A percentile compares a stretch with the other conserved stretches of the same genome.
phyloP scores from a whole-genome alignment of 1,140 invertebrate species.

The Kradibia gibbosae region DNA sequence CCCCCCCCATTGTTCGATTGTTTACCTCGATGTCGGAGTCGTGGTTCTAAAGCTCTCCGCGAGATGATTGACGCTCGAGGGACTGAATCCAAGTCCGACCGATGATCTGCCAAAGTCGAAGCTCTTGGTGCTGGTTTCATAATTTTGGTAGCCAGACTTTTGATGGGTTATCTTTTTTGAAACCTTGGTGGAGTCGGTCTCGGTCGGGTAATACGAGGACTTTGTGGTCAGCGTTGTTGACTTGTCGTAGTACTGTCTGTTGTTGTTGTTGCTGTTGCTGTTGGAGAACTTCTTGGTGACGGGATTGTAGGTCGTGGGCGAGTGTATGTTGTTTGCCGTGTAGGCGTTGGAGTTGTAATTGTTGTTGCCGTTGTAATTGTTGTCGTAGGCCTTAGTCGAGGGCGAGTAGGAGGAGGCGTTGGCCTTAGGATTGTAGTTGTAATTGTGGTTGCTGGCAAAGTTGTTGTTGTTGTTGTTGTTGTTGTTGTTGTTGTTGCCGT shows the following conservation, averaged over 20 bases:
- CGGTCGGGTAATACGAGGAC: constrained; percentile 60
- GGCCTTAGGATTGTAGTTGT: constrained; percentile 60
- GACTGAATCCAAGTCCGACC: constrained; percentile 68
- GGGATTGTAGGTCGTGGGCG: constrained; percentile 72
- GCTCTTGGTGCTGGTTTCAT: constrained; percentile 62
- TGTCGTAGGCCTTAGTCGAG: constrained; percentile 61
- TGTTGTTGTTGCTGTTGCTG: too few relatives aligned
- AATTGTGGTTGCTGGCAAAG: constrained; percentile 58
- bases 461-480: constrained; percentile 57
- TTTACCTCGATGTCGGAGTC: constrained; percentile 58
- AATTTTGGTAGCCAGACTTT: constrained; percentile 61
- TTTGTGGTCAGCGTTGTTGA: constrained; percentile 55
- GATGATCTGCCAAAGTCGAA: constrained; percentile 65
- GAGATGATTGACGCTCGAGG: constrained; percentile 69
- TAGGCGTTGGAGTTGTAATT: constrained; percentile 64
- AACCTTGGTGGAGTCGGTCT: constrained; percentile 63
- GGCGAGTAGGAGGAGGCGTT: constrained; percentile 50
- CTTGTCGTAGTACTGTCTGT: constrained; percentile 55
- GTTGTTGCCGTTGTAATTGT: constrained; percentile 62
- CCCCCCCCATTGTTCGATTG: too few relatives aligned
- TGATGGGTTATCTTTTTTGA: constrained; percentile 65
- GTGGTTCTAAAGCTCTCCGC: constrained; percentile 67
- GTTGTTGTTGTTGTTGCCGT: constrained; percentile 66
- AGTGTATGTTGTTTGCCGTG: constrained; percentile 69
- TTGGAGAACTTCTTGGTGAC: constrained; percentile 61